Conservation (phyloP, 2,888 invertebrate genomes). For the Sialis fuliginosa region DNA sequence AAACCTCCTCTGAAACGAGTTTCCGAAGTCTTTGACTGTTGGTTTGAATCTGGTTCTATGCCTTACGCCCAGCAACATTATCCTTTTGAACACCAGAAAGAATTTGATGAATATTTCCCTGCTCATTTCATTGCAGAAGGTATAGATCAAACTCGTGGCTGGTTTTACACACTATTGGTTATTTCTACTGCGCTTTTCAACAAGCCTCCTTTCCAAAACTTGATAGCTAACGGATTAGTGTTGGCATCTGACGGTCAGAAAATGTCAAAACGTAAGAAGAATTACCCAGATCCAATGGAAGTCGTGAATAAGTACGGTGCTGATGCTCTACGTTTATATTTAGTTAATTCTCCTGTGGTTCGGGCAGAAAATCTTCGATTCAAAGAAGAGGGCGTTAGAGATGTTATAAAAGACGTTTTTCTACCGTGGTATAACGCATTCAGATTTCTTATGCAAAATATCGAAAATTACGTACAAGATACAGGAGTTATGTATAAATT, state of each 20-base stretch:
- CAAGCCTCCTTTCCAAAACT: conserved; percentile 93
- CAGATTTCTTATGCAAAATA: conserved; percentile 86
- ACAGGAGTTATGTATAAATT: conserved; percentile 21
- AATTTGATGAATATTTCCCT: conserved; percentile 82
- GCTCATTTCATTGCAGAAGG: conserved; percentile 99
- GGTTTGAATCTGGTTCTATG: conserved; percentile 99
- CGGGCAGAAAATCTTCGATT: conserved; percentile 91
- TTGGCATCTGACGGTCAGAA: conserved; percentile 96
- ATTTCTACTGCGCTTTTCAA: conserved; percentile 90
- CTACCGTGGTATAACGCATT: conserved; percentile 93
- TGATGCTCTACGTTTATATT: conserved; percentile 87
- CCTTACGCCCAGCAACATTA: conserved; percentile 94
- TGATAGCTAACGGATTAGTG: conserved; percentile 91
- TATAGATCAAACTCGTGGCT: conserved; percentile 93
- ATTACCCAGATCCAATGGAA: conserved; percentile 93
- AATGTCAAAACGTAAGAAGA: conserved; percentile 98
- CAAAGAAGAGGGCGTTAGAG: conserved; percentile 92
- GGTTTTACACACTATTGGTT: conserved; percentile 98
- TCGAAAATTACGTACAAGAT: conserved; percentile 61
- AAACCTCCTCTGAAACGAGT: conserved; percentile 72
- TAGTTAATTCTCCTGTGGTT: conserved; percentile 96
- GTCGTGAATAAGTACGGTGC: conserved; percentile 87
- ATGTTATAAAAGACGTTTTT: conserved; percentile 93
- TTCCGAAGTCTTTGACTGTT: conserved; percentile 95
- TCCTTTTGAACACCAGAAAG: conserved; percentile 82